phyloP scores from a whole-genome alignment of 2,888 invertebrate genomes.

The Ochropacha duplaris region DNA sequence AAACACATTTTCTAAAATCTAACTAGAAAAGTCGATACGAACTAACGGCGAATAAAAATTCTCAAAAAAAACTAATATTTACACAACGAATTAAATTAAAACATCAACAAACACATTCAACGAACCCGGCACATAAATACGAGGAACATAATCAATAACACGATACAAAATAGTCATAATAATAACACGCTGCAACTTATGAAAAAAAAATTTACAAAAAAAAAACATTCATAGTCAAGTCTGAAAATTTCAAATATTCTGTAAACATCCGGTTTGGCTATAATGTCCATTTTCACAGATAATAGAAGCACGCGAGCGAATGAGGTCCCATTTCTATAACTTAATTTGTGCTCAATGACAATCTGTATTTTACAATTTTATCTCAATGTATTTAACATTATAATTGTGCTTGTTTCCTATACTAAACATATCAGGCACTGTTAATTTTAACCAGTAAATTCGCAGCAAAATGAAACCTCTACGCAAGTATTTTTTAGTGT shows the following conservation, averaged over 20 bases:
- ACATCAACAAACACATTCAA: not conserved
- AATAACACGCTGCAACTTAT: not conserved
- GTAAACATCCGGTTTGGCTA: too few species aligned
- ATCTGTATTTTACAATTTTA: not conserved
- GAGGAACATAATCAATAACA: not conserved
- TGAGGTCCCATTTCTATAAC: not conserved
- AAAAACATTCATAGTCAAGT: not conserved
- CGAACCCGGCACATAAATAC: not conserved
- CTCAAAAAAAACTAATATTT: not conserved
- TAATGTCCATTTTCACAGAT: too few species aligned
- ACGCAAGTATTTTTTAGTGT: not conserved
- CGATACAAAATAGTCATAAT: not conserved
- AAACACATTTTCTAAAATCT: not conserved
- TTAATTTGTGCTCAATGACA: not conserved
- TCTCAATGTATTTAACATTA: not conserved
- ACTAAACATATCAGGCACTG: not conserved
- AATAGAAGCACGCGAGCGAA: not conserved
- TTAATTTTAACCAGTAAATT: not conserved
- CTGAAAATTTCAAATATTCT: not conserved
- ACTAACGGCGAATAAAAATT: not conserved
- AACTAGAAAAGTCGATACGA: not conserved
- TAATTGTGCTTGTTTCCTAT: not conserved
- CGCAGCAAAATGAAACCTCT: not conserved
- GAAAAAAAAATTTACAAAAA: not conserved
- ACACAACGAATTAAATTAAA: not conserved